A percentile compares a stretch with the other conserved stretches of the same genome.
phyloP scores from a whole-genome alignment of 2,888 invertebrate species.

The Lacanobia oleracea region DNA sequence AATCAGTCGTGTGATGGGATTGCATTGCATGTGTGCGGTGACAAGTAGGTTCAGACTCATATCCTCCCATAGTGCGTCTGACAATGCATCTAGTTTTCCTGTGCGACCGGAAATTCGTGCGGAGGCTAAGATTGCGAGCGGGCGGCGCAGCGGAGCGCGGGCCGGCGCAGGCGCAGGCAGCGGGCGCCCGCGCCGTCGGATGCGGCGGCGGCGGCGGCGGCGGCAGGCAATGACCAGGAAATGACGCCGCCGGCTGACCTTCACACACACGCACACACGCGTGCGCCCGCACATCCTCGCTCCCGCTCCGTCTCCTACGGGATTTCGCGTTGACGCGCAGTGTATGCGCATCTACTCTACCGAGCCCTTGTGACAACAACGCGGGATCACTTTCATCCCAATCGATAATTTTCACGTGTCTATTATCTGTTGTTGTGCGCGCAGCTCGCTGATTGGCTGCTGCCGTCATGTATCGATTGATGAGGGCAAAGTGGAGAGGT shows the following conservation, averaged over 20 bases:
- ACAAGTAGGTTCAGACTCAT: slow-evolving; percentile 65
- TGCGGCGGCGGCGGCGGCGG: slow-evolving; percentile 66
- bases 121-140: slow-evolving; percentile 76
- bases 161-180: slow-evolving; percentile 27
- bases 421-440: slow-evolving; percentile 63
- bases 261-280: slow-evolving; percentile 73
- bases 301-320: slow-evolving; percentile 68
- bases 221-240: slow-evolving; percentile 89
- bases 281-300: slow-evolving; percentile 71
- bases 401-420: slow-evolving; percentile 57
- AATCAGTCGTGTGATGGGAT: slow-evolving; percentile 60
- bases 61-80: slow-evolving; percentile 73
- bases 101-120: slow-evolving; percentile 85
- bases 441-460: slow-evolving; percentile 42
- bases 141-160: slow-evolving; percentile 63
- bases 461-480: slow-evolving; percentile 42
- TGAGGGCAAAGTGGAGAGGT: slow-evolving; percentile 69
- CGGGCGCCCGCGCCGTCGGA: slow-evolving; percentile 77
- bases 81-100: slow-evolving; percentile 83
- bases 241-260: slow-evolving; percentile 90
- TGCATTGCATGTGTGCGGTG: slow-evolving; percentile 58
- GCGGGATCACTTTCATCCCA: slow-evolving; percentile 36
- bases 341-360: slow-evolving; percentile 18
- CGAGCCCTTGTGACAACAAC: slow-evolving; percentile 18
- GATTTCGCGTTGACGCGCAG: slow-evolving; percentile 61